phyloP scores from a whole-genome alignment of 2,888 invertebrate genomes.

The Drosophila paranaensis region DNA sequence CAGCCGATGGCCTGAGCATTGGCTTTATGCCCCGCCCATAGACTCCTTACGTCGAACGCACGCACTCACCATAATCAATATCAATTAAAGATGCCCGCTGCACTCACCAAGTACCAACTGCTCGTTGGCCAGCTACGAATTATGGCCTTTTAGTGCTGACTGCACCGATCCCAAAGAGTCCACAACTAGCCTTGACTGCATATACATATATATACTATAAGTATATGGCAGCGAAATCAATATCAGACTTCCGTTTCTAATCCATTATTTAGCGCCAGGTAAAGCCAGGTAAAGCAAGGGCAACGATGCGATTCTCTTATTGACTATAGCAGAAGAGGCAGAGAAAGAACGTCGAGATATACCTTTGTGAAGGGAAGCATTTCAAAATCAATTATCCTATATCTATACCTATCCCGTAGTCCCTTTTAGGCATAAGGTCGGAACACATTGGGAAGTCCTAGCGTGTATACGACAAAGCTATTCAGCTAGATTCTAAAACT shows the following conservation, averaged over 20 bases:
- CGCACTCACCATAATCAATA: constrained; percentile 43
- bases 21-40: constrained; percentile 18
- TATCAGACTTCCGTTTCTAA: neutral
- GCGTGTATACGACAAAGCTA: too few relatives aligned
- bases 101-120: constrained; percentile 3
- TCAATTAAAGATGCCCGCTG: constrained; percentile 26
- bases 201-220: neutral
- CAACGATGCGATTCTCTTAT: neutral
- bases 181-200: neutral
- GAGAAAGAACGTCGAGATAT: too few relatives aligned
- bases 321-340: too few relatives aligned
- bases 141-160: neutral
- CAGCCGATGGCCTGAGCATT: constrained; percentile 3
- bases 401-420: too few relatives aligned
- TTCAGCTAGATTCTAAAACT: too few relatives aligned
- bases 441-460: neutral
- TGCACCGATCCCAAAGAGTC: neutral
- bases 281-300: neutral
- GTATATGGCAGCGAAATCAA: neutral
- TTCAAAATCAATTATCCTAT: too few relatives aligned
- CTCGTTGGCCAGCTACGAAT: neutral
- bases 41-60: constrained; percentile 11
- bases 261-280: constrained; percentile 14
- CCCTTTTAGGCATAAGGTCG: neutral
- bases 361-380: too few relatives aligned